Evolutionary conservation across 2,797 vertebrate species (phyloP).

Genomic region (Sebastes cheni): DNA sequence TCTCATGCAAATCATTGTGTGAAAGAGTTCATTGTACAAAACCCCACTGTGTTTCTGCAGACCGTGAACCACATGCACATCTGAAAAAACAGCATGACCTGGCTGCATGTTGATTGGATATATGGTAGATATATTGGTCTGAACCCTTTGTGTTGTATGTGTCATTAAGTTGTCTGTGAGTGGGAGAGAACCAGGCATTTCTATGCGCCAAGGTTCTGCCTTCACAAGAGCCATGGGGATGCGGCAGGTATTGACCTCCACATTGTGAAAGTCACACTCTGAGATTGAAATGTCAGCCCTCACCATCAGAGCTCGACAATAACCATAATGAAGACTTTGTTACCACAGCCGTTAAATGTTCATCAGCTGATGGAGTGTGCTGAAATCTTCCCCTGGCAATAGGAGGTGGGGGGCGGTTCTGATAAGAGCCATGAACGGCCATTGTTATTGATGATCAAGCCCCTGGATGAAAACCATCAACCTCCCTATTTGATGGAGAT

Average conservation of each 20-base stretch:
- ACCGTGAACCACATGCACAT: not conserved
- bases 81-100: not conserved
- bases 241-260: slow-evolving; percentile 51
- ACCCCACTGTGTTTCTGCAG: not conserved
- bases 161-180: not conserved
- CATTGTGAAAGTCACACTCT: slow-evolving; percentile 54
- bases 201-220: not conserved
- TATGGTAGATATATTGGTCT: not conserved
- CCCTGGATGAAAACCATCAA: slow-evolving; percentile 60
- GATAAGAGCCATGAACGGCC: slow-evolving; percentile 35
- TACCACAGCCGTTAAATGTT: slow-evolving; percentile 58
- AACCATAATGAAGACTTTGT: slow-evolving; percentile 66
- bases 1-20: slow-evolving; percentile 19
- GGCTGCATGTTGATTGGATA: not conserved
- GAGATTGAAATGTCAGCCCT: slow-evolving; percentile 62
- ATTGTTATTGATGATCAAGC: slow-evolving; percentile 56
- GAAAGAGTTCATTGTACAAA: not conserved
- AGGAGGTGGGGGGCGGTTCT: slow-evolving; percentile 12
- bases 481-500: slow-evolving; percentile 45
- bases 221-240: not conserved
- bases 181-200: slow-evolving; percentile 9
- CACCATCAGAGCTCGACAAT: slow-evolving; percentile 51
- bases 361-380: slow-evolving; percentile 52
- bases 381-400: slow-evolving; percentile 39
- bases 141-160: not conserved